A percentile compares a stretch with the other conserved stretches of the same genome.
These are phyloP conservation scores for Rhynchonema sp. DNA, from an alignment of 2,888 invertebrate species.

Conservation along the genomic window DNA sequence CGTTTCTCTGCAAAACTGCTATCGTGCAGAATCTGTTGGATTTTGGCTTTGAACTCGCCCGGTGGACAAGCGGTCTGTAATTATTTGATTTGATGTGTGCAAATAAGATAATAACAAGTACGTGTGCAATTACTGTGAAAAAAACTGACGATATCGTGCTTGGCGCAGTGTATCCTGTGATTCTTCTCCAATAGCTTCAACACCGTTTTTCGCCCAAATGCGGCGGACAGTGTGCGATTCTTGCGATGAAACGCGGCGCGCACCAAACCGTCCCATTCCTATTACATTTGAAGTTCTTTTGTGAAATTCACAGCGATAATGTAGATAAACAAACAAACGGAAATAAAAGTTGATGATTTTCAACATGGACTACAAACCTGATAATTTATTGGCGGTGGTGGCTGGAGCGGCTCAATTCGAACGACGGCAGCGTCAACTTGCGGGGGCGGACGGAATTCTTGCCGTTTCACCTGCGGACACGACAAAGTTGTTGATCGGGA, in stretches of 20 bases:
- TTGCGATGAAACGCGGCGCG: constrained; percentile 83
- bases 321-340: neutral
- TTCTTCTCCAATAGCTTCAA: constrained; percentile 69
- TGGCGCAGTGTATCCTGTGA: constrained; percentile 64
- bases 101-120: too few relatives aligned
- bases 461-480: constrained; percentile 62
- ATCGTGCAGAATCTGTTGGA: constrained; percentile 50
- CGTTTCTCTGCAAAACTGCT: constrained; percentile 51
- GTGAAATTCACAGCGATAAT: too few relatives aligned
- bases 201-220: constrained; percentile 45
- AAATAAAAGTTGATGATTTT: neutral
- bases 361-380: constrained; percentile 18
- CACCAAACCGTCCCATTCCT: constrained; percentile 94
- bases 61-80: constrained; percentile 51
- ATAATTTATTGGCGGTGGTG: constrained; percentile 83
- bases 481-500: constrained; percentile 13
- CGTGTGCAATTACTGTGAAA: too few relatives aligned
- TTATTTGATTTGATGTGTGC: constrained; percentile 7
- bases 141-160: constrained; percentile 50
- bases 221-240: constrained; percentile 79
- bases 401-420: constrained; percentile 84
- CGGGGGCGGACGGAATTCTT: constrained; percentile 93
- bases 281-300: constrained; percentile 18
- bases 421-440: constrained; percentile 98
- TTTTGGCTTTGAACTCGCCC: constrained; percentile 60